Evolutionary conservation across 2,888 invertebrate genomes (phyloP), one percentile per base, ranked within the genome.

Genomic region (Agapetus fuscipes): DNA sequence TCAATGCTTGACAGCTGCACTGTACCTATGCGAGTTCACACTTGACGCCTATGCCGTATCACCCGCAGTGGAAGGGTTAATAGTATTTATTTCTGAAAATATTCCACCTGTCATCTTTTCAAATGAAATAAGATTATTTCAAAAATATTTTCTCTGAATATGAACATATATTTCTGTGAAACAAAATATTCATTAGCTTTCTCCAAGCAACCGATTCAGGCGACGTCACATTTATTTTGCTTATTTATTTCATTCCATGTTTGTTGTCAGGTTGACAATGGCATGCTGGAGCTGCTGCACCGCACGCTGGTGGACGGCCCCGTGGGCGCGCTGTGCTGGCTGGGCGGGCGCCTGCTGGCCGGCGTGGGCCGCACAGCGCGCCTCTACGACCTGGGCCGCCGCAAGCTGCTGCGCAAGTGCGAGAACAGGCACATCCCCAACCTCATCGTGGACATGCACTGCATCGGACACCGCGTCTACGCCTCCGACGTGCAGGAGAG

Each of bases 361-460:
- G 96, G 96, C 1, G 87, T 97, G 10, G 98, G 97, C 0, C 78
- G 83, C 45, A 84, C 88, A 72, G 65, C 98, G 15, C 70, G 97
- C 36, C 74, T 99, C 25, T 99, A 98, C 58, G 97, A 98, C 57
- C 76, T 96, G 54, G 98, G 98, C 41, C 91, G 90, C 47, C 89
- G 96, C 61, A 98, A 98, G 61, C 66, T 98, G 40, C 63, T 98
- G 30, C 75, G 96, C 36, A 99, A 99, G 67, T 97, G 97, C 66
- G 98, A 99, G 65, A 99, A 98, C 54, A 63, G 77, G 79, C 94
- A 96, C 68, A 86, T 98, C 63, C 96, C 97, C 10, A 93, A 96
- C 60, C 80, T 86, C 49, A 89, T 98, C 49, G 85, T 89, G 1
- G 88, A 88, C 51, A 88, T 99, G 48, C 88, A 93, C 60, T 85